phyloP scores from a whole-genome alignment of 2,113 vertebrate genomes.

The Ploceus nigricollis region DNA sequence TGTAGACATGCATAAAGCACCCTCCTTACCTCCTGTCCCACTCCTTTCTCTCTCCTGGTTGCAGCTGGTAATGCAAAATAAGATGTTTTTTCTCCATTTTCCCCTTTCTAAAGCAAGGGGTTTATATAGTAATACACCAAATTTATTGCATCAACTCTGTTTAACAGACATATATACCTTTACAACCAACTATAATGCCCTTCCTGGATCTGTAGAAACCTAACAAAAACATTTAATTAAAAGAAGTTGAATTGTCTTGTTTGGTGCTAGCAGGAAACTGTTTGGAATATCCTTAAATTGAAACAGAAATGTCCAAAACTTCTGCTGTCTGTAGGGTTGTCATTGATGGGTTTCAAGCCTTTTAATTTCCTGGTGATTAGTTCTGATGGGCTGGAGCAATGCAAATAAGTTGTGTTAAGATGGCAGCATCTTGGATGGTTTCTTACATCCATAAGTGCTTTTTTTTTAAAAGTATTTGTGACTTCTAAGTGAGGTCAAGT shows the following conservation, averaged over 20 bases:
- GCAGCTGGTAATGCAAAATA: not conserved
- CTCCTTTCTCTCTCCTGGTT: not conserved
- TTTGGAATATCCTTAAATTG: not conserved
- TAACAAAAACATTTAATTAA: not conserved
- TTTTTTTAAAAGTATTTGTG: not conserved
- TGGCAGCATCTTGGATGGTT: not conserved
- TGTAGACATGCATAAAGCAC: not conserved
- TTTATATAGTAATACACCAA: not conserved
- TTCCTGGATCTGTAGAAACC: not conserved
- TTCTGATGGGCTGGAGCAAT: not conserved
- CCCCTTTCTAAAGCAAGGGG: not conserved
- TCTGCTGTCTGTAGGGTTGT: not conserved
- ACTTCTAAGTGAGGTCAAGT: not conserved
- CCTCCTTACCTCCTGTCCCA: not conserved
- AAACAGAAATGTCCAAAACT: not conserved
- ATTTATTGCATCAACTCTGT: not conserved
- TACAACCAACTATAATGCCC: not conserved
- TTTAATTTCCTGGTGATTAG: not conserved
- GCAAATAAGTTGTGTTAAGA: not conserved
- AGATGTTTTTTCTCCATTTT: not conserved
- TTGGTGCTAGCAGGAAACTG: not conserved
- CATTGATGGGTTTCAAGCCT: not conserved
- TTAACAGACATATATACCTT: not conserved
- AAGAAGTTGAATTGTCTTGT: not conserved
- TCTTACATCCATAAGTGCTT: not conserved